A percentile compares a stretch with the other conserved stretches of the same genome.
Evolutionary conservation across 2,888 invertebrate genomes (phyloP).

Genomic region (Ophioninae sp.): DNA sequence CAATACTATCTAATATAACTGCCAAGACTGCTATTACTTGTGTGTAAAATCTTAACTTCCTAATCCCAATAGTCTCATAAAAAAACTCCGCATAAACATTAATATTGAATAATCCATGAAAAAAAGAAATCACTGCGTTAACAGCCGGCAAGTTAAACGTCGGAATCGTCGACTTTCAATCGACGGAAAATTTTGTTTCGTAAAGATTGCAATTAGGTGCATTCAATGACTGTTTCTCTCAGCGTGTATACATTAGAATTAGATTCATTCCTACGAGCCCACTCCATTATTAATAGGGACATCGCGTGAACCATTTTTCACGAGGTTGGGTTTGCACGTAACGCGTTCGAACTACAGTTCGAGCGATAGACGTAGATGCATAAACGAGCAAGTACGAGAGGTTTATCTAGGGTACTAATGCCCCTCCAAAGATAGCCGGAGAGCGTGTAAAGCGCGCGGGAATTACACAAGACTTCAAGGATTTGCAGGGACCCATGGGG

Average conservation of each 20-base stretch:
- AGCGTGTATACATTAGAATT: neutral
- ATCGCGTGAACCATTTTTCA: slow-evolving; percentile 38
- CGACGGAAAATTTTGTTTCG: neutral
- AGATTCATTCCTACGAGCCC: neutral
- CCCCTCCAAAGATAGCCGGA: slow-evolving; percentile 55
- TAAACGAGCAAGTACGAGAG: slow-evolving; percentile 56
- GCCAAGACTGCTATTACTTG: too few species aligned
- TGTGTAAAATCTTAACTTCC: too few species aligned
- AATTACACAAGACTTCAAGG: slow-evolving; percentile 55
- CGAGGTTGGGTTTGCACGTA: slow-evolving; percentile 2
- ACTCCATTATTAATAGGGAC: slow-evolving; percentile 10
- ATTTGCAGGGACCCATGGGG: slow-evolving; percentile 34
- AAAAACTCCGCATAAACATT: too few species aligned
- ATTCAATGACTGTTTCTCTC: neutral
- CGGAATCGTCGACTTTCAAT: neutral
- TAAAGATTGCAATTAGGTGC: neutral
- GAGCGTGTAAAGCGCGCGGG: slow-evolving; percentile 57
- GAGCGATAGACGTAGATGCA: slow-evolving; percentile 27
- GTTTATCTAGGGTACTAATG: slow-evolving; percentile 59
- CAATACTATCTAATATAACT: too few species aligned
- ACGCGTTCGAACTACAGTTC: slow-evolving; percentile 4
- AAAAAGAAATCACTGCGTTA: too few species aligned
- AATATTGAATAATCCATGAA: too few species aligned
- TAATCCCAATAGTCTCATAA: too few species aligned
- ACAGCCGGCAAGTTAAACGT: neutral